Base-by-base conservation (phyloP, 2,113 vertebrate genomes). In the Solea solea region DNA sequence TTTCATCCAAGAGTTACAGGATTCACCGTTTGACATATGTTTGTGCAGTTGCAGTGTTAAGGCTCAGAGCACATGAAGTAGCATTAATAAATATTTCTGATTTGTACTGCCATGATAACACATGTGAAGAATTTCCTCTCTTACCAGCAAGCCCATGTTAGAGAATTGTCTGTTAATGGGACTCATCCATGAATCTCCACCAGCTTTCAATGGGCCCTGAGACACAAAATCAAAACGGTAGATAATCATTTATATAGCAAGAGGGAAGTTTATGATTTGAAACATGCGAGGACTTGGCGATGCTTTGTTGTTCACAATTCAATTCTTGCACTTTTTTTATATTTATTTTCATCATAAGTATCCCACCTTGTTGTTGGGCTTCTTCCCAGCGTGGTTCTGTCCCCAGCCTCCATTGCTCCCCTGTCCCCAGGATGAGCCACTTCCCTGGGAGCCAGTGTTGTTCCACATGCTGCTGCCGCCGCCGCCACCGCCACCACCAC, bases 91-190 rank as follows among this genome's bases (percentile, higher is more conserved):
- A 52, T 6, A 68, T 39, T 40, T 39, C 42, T 45, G 21, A 8
- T 10, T 28, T 54, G 7, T 44, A 8, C 21, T 21, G 4, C 0
- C 3, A 45, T n/a, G 58, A 14, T 27, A 55, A 41, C 12, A 41
- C 14, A 13, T 5, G 15, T 8, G 1, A 39, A 34, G 3, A 21
- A 45, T 3, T 2, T 46, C 53, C 8, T 13, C 15, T 34, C 95
- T 94, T 93, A 99, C 98, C 94, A 99, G 90, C 81, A 98, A 94
- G 84, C 96, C 96, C 95, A 99, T 98, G 90, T 96, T 97, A 81
- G 98, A 98, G 89, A 98, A 98, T 90, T 98, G 97, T 89, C 97
- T 96, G 90, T 96, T 96, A 89, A 98, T 94, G 70, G 96, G 95
- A 87, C 95, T 97, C 93, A 98, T 97, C 98, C 97, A 99, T 0